A percentile compares a stretch with the other conserved stretches of the same genome.
Conservation (phyloP, 2,113 vertebrate genomes). For the Plecturocebus donacophilus region DNA sequence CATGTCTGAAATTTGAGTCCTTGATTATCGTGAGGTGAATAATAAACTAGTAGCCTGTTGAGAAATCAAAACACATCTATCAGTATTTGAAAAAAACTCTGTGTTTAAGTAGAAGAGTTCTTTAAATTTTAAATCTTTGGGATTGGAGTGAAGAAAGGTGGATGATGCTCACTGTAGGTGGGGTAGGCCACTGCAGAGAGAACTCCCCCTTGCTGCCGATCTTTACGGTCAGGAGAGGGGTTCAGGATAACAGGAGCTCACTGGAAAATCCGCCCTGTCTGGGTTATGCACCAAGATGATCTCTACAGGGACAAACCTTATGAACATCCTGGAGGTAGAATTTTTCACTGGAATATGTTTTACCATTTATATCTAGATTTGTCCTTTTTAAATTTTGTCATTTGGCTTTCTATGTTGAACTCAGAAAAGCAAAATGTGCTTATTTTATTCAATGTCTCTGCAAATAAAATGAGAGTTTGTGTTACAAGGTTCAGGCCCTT, state of each 20-base stretch:
- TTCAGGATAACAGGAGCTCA: not conserved
- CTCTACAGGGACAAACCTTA: not conserved
- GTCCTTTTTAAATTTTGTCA: too few species aligned
- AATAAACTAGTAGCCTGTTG: not conserved
- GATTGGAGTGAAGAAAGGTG: not conserved
- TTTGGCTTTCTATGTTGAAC: not conserved
- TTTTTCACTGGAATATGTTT: not conserved
- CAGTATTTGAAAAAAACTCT: not conserved
- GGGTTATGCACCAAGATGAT: not conserved
- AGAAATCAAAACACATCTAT: not conserved
- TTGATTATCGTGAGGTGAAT: not conserved
- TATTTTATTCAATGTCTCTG: not conserved
- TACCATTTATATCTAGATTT: not conserved
- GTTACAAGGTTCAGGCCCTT: not conserved
- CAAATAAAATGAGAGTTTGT: not conserved
- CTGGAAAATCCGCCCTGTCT: not conserved
- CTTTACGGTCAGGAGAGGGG: not conserved
- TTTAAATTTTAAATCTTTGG: conserved; percentile 1
- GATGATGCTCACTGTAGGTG: not conserved
- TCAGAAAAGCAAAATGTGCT: not conserved
- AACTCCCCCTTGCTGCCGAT: too few species aligned
- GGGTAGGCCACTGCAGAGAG: not conserved
- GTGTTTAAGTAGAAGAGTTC: not conserved
- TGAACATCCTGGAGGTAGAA: not conserved
- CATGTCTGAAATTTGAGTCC: not conserved